Evolutionary conservation across 2,113 vertebrate species (phyloP), one percentile per base, ranked within the genome.

Genomic region (Cnemophilus loriae): DNA sequence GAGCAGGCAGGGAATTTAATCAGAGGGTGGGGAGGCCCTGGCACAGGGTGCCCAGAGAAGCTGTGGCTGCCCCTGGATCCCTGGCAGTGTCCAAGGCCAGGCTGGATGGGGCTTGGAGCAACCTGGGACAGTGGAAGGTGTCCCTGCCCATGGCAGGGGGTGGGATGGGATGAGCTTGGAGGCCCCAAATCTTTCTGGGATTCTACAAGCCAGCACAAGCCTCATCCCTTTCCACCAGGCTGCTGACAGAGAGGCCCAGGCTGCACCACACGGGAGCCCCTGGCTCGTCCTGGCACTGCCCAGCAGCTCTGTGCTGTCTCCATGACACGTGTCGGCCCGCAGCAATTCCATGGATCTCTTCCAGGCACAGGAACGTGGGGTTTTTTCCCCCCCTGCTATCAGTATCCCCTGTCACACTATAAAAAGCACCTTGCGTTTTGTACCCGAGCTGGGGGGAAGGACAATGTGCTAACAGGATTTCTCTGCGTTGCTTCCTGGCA

Each of bases 291-390:
- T 5, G 27, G 37, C 57, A 20, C 28, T 56, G 77, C 47, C 41
- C 87, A 41, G 55, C 37, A 67, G 20, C 1, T 32, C 33, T 0
- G 16, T 0, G 4, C 61, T 1, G 14, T 37, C 44, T 52, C 75
- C 2, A 0, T 46, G 4, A 33, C 28, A 41, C 0, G 0, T 20
- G 18, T 32, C 39, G 75, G 39, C 35, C 55, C 78, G 16, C 1
- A 13, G 71, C 59, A 18, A 87, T 46, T 7, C 27, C 57, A 15
- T 3, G 63, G 63, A 46, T 11, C 59, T 22, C 46, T 11, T 47
- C 83, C 79, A 84, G 42, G 47, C 47, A 13, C 47, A 44, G 56
- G 39, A 82, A n/a, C 20, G 13, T 5, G 75, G 61, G 7, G 3
- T 1, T 17, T 42, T 68, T 16, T 81, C 8, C 39, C 42, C 6